These are phyloP conservation scores for Podarcis muralis DNA, from an alignment of 2,113 vertebrate genomes.

Conservation along the genomic window DNA sequence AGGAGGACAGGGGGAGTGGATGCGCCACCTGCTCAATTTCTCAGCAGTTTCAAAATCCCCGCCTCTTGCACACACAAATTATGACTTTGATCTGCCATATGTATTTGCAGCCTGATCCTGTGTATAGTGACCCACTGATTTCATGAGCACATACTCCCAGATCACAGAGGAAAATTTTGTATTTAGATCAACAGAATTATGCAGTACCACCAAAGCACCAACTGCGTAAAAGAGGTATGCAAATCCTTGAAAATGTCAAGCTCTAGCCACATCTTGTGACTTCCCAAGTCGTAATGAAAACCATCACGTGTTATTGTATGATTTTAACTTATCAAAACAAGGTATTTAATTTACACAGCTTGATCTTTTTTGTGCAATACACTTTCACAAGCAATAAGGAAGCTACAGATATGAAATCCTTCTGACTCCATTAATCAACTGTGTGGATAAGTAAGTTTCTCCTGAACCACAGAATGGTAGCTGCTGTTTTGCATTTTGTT, in stretches of 20 bases:
- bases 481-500: slow-evolving; percentile 30
- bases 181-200: background rate
- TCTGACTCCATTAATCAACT: slow-evolving; percentile 15
- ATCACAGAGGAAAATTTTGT: background rate
- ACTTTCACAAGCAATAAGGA: slow-evolving; percentile 3
- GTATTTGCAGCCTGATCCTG: background rate
- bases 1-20: too few species aligned
- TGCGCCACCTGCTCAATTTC: too few species aligned
- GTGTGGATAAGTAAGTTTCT: slow-evolving; percentile 34
- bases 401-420: background rate
- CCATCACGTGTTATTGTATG: background rate
- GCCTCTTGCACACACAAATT: background rate
- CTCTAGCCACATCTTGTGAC: background rate
- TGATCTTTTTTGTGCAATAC: background rate
- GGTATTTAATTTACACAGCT: background rate
- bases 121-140: background rate
- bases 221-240: background rate
- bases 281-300: background rate
- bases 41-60: background rate
- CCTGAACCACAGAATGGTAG: slow-evolving; percentile 30
- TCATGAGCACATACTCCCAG: background rate
- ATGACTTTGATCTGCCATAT: background rate
- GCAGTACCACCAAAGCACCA: too few species aligned
- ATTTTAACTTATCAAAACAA: slow-evolving; percentile 16
- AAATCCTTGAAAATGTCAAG: background rate